Conservation (phyloP, 2,113 vertebrate genomes). For the Nothoprocta perdicaria region DNA sequence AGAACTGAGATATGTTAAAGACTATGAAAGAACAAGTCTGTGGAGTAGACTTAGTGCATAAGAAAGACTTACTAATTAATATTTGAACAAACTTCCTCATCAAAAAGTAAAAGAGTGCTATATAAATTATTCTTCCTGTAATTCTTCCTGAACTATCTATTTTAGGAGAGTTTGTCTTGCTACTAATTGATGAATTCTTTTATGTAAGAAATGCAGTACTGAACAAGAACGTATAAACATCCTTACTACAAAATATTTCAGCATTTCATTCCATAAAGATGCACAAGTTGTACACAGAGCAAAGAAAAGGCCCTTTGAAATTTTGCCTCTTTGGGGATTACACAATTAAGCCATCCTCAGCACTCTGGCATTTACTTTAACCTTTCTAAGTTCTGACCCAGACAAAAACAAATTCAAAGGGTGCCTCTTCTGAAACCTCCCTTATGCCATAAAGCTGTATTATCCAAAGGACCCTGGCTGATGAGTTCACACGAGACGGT, state of each 20-base stretch:
- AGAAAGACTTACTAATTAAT: neutral
- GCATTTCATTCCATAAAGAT: constrained; percentile 3
- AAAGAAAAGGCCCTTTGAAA: constrained; percentile 54
- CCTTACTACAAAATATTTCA: constrained; percentile 23
- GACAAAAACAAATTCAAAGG: constrained; percentile 52
- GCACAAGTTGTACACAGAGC: constrained; percentile 18
- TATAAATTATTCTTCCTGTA: neutral
- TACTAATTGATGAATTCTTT: constrained; percentile 20
- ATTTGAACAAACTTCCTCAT: neutral
- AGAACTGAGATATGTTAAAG: neutral
- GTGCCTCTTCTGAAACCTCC: constrained; percentile 4
- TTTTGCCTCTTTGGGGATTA: neutral
- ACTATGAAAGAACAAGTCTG: neutral
- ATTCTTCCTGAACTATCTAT: neutral
- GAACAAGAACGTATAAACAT: constrained; percentile 14
- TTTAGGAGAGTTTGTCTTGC: neutral
- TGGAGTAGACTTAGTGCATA: neutral
- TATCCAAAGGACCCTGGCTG: constrained; percentile 43
- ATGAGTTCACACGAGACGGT: constrained; percentile 28
- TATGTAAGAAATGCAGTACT: neutral
- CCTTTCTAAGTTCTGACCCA: constrained; percentile 50
- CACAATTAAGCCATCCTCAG: constrained; percentile 49
- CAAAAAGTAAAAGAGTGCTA: neutral
- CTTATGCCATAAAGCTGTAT: neutral
- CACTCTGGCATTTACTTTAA: constrained; percentile 19